phyloP scores from a whole-genome alignment of 2,888 invertebrate genomes.

The Buathra laborator region DNA sequence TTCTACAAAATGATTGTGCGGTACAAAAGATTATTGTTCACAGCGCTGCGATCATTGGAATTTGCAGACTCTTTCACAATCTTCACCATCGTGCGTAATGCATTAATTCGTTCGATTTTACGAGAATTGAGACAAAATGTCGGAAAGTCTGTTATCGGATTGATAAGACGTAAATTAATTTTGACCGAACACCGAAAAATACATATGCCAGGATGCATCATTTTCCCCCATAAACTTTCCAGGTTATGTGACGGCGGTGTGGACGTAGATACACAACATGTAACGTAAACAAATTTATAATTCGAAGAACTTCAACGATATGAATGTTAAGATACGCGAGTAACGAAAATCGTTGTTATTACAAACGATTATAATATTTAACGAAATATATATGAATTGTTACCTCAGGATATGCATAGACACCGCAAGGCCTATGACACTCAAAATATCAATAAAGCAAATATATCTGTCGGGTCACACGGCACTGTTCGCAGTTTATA shows the following conservation, averaged over 20 bases:
- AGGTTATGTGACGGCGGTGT: constrained; percentile 75
- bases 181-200: background rate
- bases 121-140: constrained; percentile 1
- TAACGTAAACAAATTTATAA: constrained; percentile 76
- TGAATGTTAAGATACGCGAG: constrained; percentile 1
- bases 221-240: constrained; percentile 43
- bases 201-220: constrained; percentile 30
- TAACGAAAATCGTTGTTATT: background rate
- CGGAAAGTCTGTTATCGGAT: background rate
- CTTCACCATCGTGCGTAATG: background rate
- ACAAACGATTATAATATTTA: background rate
- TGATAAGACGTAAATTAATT: background rate
- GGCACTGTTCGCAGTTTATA: constrained; percentile 70
- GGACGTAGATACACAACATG: constrained; percentile 60
- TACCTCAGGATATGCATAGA: constrained; percentile 84
- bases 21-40: background rate
- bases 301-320: constrained; percentile 22
- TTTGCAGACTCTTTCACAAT: background rate
- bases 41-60: background rate
- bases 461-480: constrained; percentile 77
- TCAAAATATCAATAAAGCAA: constrained; percentile 83
- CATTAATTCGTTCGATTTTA: background rate
- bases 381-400: constrained; percentile 54
- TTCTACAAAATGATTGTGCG: background rate
- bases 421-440: constrained; percentile 82